These are phyloP conservation scores for Corythornis cristatus DNA, from an alignment of 2,113 vertebrate species.

Conservation along the genomic window DNA sequence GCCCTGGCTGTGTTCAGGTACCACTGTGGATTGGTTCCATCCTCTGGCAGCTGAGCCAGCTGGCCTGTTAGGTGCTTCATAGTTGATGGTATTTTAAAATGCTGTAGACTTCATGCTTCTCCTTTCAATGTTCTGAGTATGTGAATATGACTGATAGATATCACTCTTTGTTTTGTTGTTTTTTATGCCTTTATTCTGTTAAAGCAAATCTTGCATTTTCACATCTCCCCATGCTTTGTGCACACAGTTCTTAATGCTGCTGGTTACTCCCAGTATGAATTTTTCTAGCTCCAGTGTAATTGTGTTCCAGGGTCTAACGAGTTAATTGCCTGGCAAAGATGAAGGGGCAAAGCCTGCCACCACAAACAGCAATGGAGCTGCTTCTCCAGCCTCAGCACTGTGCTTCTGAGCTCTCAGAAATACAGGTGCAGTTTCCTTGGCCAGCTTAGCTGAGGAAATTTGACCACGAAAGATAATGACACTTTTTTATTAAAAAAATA, in stretches of 20 bases:
- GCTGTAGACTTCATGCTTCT: background rate
- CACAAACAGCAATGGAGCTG: background rate
- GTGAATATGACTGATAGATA: background rate
- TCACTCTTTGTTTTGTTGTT: background rate
- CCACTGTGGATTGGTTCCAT: background rate
- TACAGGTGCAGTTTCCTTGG: background rate
- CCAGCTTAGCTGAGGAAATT: background rate
- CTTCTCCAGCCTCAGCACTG: background rate
- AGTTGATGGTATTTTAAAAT: background rate
- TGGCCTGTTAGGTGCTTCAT: background rate
- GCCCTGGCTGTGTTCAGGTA: background rate
- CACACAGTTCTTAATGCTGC: background rate
- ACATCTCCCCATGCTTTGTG: background rate
- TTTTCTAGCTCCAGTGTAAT: background rate
- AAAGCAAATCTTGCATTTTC: background rate
- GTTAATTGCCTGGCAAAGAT: background rate
- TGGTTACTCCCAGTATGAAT: background rate
- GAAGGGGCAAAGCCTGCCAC: background rate
- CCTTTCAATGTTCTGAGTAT: background rate
- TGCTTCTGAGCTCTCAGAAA: background rate
- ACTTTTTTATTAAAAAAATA: no score
- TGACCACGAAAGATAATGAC: accelerated
- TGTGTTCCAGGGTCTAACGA: background rate
- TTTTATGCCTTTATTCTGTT: background rate
- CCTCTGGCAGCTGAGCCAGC: background rate